Percentiles rank a stretch among this genome's conserved stretches.
These are phyloP conservation scores for Rhizomys pruinosus DNA, from an alignment of 2,113 vertebrate genomes.

Conservation along the genomic window DNA sequence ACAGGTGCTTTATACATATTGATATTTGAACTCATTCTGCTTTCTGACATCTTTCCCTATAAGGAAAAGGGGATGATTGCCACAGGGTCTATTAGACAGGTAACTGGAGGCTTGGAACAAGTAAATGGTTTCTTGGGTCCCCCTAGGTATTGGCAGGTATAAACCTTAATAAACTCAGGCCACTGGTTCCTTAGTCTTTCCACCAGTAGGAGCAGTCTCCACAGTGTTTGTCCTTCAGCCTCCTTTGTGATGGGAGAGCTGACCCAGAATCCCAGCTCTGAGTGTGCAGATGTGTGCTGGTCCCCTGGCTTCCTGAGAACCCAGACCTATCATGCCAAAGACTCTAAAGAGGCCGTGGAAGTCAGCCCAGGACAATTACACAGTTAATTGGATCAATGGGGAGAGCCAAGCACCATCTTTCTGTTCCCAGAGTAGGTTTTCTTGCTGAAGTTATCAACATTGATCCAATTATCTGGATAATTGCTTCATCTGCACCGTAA, in stretches of 20 bases:
- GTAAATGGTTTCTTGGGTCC: neutral
- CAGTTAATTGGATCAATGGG: slow-evolving; percentile 70
- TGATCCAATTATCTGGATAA: slow-evolving; percentile 77
- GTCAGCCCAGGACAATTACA: slow-evolving; percentile 58
- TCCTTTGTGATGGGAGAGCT: neutral
- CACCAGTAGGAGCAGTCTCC: neutral
- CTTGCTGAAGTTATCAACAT: slow-evolving; percentile 73
- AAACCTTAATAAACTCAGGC: neutral
- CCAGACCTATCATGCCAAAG: neutral
- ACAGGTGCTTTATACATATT: neutral
- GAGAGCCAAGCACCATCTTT: slow-evolving; percentile 53
- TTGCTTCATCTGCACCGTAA: slow-evolving; percentile 64
- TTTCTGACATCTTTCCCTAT: neutral
- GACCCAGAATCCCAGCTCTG: neutral
- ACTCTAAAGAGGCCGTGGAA: slow-evolving; percentile 20
- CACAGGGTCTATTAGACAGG: neutral
- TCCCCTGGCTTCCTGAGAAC: slow-evolving; percentile 27
- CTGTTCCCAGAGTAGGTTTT: slow-evolving; percentile 64
- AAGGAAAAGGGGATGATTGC: neutral
- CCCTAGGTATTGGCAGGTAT: neutral
- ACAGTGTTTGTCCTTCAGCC: neutral
- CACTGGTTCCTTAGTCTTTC: neutral
- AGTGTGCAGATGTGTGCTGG: neutral
- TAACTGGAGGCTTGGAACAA: neutral
- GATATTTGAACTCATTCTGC: neutral